Evolutionary conservation across 2,113 vertebrate species (phyloP), one percentile per base, ranked within the genome.

Genomic region (Lipotes vexillifer): DNA sequence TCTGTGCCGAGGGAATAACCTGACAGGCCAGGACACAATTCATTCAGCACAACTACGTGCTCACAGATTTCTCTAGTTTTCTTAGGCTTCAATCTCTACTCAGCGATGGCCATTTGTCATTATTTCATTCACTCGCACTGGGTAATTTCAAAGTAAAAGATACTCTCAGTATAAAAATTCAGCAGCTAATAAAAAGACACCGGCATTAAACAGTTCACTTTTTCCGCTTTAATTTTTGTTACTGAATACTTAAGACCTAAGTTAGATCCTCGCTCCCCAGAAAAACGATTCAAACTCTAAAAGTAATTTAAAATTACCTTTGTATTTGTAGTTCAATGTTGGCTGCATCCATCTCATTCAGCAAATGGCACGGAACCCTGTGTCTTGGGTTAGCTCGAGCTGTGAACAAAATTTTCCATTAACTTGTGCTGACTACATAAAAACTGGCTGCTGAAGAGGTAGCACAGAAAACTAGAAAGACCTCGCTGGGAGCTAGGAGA

Each of bases 351-450:
- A 99, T 99, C 98, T 99, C 99, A 88, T 99, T 98, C 93, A 99
- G 97, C 61, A 99, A 98, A 38, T 99, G 98, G 80, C 96, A 94
- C 4, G 99, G 99, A 95, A 99, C 99, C 98, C 98, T 99, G 92
- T 99, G 99, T 4, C 98, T 98, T 33, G 99, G 99, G 96, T 99
- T 99, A 94, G 98, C 99, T 94, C 95, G 98, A 17, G 99, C 99
- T 99, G 98, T 55, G 97, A 98, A 98, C 65, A 97, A 96, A 98
- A 87, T 41, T 59, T 92, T 0, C 88, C 61, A 63, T 97, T 96
- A 97, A 88, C 66, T 93, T 91, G 68, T 84, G 82, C 33, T 92
- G 85, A 84, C 59, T 77, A 61, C 71, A 94, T 81, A 49, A 91
- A 84, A 93, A 0, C 4, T 44, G 46, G 17, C 41, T 83, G 68